Evolutionary conservation across 2,113 vertebrate genomes (phyloP), one percentile per base, ranked within the genome.

Genomic region (Neolamprologus devosi): DNA sequence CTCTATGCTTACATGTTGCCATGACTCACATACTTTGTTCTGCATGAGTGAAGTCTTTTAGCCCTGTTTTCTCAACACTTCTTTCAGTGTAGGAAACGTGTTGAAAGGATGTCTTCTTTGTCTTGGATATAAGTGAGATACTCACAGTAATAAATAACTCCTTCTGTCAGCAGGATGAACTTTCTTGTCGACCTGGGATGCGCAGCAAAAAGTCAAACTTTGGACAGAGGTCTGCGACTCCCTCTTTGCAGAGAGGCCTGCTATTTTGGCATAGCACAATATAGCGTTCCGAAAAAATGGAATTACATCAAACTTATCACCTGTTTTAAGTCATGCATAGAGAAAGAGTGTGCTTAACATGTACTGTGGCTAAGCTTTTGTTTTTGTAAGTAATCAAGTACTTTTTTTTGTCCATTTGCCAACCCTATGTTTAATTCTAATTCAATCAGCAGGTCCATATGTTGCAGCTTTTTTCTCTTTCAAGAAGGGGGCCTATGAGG

Each of bases 141-240:
- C 87, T 86, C 81, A n/a, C 21, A 17, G 88, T 94, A 93, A 95
- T 94, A 95, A 94, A 95, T 93, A 90, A 90, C 81, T 84, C 19
- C 87, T 89, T 88, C 91, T 96, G 93, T 96, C 95, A 95, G 84
- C 94, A 73, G 87, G 40, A 16, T 92, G 93, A 96, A 95, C 93
- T 93, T 60, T 92, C 78, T 81, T 54, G 85, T 92, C 80, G 88
- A 85, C 85, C 85, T 92, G 86, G 85, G 91, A 91, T 88, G 88
- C 87, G 91, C 93, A 90, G 57, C 92, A 93, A 95, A 88, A 92
- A 78, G 87, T 81, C 90, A 81, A 75, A 92, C 80, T 70, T 54
- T 84, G 54, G 89, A 65, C 49, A 88, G 54, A 88, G 89, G 84
- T 90, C 90, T 91, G 63, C 45, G 21, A 63, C 60, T 92, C 83